phyloP scores from a whole-genome alignment of 2,797 vertebrate species.

The Melanotaenia boesemani region DNA sequence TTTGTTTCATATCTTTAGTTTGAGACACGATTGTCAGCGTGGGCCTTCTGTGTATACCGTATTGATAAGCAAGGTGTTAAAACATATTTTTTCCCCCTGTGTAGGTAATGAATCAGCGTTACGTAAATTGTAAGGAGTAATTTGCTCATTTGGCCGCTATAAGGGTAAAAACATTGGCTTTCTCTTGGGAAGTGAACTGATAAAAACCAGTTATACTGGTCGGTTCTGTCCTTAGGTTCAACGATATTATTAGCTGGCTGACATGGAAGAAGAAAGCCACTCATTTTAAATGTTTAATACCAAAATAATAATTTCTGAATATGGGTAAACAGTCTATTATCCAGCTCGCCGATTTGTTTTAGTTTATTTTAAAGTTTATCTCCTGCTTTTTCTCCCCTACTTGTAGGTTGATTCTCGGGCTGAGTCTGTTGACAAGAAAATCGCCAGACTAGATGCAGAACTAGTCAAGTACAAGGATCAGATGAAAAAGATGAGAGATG shows the following conservation, averaged over 20 bases:
- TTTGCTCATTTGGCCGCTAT: background rate
- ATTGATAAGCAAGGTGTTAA: background rate
- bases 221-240: background rate
- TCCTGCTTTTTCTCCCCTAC: conserved; percentile 2
- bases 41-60: background rate
- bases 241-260: conserved; percentile 16
- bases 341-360: background rate
- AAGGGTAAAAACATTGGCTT: background rate
- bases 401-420: conserved; percentile 92
- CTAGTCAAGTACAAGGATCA: conserved; percentile 97
- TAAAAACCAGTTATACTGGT: conserved; percentile 66
- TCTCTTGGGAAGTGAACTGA: background rate
- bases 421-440: conserved; percentile 97
- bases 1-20: background rate
- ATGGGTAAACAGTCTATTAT: background rate
- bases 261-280: background rate
- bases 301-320: too few species aligned
- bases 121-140: background rate
- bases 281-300: background rate
- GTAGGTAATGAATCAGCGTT: conserved; percentile 29
- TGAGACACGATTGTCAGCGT: background rate
- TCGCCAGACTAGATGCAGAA: conserved; percentile 92
- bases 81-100: conserved; percentile 1
- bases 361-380: background rate
- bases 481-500: conserved; percentile 99